A percentile compares a stretch with the other conserved stretches of the same genome.
These are phyloP conservation scores for Trissolcus brochymenae DNA, from an alignment of 2,888 invertebrate genomes.

Conservation along the genomic window DNA sequence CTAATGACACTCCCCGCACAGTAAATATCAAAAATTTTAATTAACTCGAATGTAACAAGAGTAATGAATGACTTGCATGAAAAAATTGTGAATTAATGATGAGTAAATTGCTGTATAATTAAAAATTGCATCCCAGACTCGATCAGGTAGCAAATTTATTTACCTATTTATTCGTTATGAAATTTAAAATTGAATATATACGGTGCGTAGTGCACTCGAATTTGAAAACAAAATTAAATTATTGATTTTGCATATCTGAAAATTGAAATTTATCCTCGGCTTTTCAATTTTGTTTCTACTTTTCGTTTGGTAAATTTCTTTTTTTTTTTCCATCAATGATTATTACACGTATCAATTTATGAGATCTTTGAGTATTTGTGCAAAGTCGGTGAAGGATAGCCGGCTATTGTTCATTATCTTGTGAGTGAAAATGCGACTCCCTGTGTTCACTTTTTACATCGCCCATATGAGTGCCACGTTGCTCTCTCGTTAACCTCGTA, in stretches of 20 bases:
- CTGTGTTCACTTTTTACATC: slow-evolving; percentile 38
- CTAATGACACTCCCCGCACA: slow-evolving; percentile 22
- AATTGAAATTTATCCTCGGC: background rate
- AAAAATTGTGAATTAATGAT: slow-evolving; percentile 26
- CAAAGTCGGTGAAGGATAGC: slow-evolving; percentile 33
- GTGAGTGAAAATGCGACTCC: slow-evolving; percentile 30
- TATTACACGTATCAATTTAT: too few relatives aligned
- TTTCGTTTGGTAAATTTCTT: too few relatives aligned
- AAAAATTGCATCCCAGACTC: slow-evolving; percentile 13
- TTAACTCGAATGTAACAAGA: slow-evolving; percentile 23
- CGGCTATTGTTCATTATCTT: slow-evolving; percentile 30
- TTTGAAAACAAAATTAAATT: too few relatives aligned
- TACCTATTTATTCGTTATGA: slow-evolving; percentile 5
- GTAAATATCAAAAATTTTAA: slow-evolving; percentile 39
- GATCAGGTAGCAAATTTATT: background rate
- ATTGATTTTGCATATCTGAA: too few relatives aligned
- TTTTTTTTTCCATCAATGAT: too few relatives aligned
- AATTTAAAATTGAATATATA: too few relatives aligned
- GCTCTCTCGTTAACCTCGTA: slow-evolving; percentile 52
- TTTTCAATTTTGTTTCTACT: too few relatives aligned
- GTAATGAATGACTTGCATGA: slow-evolving; percentile 2
- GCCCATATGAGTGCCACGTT: slow-evolving; percentile 37
- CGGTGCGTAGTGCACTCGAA: too few relatives aligned
- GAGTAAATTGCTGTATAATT: slow-evolving; percentile 27
- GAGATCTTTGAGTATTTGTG: slow-evolving; percentile 19